Evolutionary conservation across 2,888 invertebrate genomes (phyloP).

Genomic region (Mythimna albipuncta): DNA sequence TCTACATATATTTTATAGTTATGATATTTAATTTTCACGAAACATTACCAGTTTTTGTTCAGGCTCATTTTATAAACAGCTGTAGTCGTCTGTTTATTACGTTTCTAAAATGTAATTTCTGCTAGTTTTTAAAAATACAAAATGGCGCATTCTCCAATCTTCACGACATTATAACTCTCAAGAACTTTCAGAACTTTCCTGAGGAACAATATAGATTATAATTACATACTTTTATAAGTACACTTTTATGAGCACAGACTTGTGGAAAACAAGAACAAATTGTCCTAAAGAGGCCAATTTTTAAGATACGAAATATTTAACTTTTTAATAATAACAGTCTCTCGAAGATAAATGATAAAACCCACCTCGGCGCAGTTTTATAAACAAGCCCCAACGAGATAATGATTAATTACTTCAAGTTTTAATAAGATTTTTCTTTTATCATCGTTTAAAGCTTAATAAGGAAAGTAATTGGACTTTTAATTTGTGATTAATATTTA

Average conservation of each 20-base stretch:
- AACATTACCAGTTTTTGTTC: neutral
- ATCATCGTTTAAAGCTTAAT: conserved; percentile 1
- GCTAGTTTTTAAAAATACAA: too few species aligned
- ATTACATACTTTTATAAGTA: conserved; percentile 11
- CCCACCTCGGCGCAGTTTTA: conserved; percentile 14
- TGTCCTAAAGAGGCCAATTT: neutral
- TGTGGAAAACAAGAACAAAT: conserved; percentile 24
- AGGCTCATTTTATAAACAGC: neutral
- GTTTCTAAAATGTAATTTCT: too few species aligned
- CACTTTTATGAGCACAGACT: neutral
- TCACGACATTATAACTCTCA: neutral
- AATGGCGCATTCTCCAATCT: neutral
- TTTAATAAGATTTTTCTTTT: conserved; percentile 28
- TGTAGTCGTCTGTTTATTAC: neutral
- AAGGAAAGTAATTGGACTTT: conserved; percentile 17
- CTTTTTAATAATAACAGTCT: conserved; percentile 19
- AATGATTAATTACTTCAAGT: conserved; percentile 38
- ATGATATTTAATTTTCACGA: neutral
- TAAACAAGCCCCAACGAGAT: conserved; percentile 17
- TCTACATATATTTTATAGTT: neutral
- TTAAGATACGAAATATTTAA: conserved; percentile 5
- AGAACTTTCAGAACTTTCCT: neutral
- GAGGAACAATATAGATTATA: neutral
- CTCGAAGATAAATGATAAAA: conserved; percentile 39
- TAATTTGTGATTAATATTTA: conserved; percentile 2